phyloP scores from a whole-genome alignment of 2,113 vertebrate species.

The Thinocorus orbignyianus region DNA sequence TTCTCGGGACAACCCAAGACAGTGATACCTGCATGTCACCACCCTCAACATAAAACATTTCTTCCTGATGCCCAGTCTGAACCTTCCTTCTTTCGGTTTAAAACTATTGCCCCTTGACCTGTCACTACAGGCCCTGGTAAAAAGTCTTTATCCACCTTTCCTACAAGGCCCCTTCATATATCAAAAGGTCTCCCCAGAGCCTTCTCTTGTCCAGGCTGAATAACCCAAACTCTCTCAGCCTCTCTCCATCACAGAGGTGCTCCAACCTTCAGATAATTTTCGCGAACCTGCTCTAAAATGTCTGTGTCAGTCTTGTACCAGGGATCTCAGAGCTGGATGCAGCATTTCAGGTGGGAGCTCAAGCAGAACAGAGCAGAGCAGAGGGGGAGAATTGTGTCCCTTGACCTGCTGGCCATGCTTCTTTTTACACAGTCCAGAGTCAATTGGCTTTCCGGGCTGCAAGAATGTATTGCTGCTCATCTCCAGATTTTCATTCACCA shows the following conservation, averaged over 20 bases:
- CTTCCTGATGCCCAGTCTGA: background rate
- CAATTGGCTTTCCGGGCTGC: background rate
- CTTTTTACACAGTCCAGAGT: background rate
- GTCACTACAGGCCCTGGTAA: background rate
- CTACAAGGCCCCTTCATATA: background rate
- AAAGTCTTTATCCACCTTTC: background rate
- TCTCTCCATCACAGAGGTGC: background rate
- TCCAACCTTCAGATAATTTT: background rate
- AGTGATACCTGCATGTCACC: background rate
- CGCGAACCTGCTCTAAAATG: background rate
- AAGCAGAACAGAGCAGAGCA: background rate
- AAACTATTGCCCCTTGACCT: background rate
- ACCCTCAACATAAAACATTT: background rate
- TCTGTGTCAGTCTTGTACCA: background rate
- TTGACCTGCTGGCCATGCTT: background rate
- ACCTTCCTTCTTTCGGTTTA: background rate
- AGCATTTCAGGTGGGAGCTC: background rate
- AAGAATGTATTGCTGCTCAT: too few relatives aligned
- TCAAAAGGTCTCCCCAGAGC: background rate
- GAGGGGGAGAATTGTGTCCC: too few relatives aligned
- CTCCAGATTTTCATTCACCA: background rate
- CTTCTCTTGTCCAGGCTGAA: background rate
- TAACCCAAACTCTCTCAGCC: background rate
- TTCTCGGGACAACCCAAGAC: background rate
- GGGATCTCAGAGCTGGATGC: background rate